These are phyloP conservation scores for Phytoseiulus persimilis DNA, from an alignment of 2,888 invertebrate species.

Conservation along the genomic window DNA sequence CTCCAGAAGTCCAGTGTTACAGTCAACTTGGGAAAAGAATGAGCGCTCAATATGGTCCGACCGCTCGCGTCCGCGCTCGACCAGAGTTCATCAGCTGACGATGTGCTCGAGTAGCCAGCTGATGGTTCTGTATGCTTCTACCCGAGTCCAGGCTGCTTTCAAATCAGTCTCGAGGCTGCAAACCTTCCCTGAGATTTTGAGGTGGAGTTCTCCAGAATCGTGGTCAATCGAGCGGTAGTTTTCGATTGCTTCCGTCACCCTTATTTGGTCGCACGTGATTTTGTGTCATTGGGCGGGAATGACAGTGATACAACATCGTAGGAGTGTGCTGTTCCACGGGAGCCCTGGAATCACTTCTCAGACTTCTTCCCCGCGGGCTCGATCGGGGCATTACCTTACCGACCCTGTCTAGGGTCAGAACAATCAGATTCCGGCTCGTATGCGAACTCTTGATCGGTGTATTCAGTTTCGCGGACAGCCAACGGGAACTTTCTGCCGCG, in stretches of 20 bases:
- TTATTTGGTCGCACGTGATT: not conserved
- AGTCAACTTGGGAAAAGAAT: not conserved
- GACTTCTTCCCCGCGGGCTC: too few relatives aligned
- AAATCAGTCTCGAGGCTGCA: too few relatives aligned
- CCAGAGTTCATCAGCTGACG: not conserved
- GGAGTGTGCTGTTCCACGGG: not conserved
- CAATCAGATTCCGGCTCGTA: too few relatives aligned
- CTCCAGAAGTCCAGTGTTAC: not conserved
- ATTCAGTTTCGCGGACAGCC: too few relatives aligned
- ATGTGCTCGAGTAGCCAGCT: not conserved
- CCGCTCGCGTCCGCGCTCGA: not conserved
- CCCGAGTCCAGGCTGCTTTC: too few relatives aligned
- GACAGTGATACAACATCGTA: not conserved
- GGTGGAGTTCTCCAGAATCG: too few relatives aligned
- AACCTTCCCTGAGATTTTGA: too few relatives aligned
- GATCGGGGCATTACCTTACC: too few relatives aligned
- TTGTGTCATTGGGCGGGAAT: not conserved
- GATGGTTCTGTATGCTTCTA: not conserved
- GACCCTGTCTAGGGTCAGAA: too few relatives aligned
- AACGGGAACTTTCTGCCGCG: too few relatives aligned
- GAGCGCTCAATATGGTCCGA: not conserved
- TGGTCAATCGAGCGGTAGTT: not conserved
- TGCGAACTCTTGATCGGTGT: too few relatives aligned
- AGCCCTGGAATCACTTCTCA: too few relatives aligned
- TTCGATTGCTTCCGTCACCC: not conserved